phyloP scores from a whole-genome alignment of 2,113 vertebrate genomes.

The Zapornia atra region DNA sequence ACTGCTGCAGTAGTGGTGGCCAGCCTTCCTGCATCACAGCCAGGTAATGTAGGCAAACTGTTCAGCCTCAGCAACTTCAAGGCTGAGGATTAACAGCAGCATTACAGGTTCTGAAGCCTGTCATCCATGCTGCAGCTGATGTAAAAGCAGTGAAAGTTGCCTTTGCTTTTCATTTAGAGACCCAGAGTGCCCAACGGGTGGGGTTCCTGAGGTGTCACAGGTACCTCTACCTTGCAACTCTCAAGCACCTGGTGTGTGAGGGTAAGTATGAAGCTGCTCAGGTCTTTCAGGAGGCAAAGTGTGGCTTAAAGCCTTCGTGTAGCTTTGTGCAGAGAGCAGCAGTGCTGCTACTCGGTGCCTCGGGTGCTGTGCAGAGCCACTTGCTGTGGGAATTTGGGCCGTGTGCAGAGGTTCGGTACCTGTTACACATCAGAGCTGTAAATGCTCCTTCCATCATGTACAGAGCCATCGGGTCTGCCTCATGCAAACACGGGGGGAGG shows the following conservation, averaged over 20 bases:
- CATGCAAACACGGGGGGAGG: not conserved
- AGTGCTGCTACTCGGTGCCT: accelerated
- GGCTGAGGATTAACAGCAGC: not conserved
- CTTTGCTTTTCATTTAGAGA: not conserved
- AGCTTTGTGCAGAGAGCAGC: not conserved
- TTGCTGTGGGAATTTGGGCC: not conserved
- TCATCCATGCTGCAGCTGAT: not conserved
- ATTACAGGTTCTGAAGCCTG: not conserved
- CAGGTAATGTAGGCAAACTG: not conserved
- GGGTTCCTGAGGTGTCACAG: not conserved
- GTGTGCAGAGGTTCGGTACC: not conserved
- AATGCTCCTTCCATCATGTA: not conserved
- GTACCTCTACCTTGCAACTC: not conserved
- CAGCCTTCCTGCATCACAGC: not conserved
- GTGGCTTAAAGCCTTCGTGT: not conserved
- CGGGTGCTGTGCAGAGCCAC: accelerated
- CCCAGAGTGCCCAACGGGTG: not conserved
- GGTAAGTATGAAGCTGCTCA: not conserved
- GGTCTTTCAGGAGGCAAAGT: not conserved
- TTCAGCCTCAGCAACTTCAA: not conserved
- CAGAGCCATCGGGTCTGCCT: not conserved
- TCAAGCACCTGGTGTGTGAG: not conserved
- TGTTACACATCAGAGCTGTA: not conserved
- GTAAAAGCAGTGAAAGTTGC: not conserved
- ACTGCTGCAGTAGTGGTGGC: accelerated